These are phyloP conservation scores for Phylloscopus trochiloides DNA, from an alignment of 2,113 vertebrate genomes.

Conservation along the genomic window DNA sequence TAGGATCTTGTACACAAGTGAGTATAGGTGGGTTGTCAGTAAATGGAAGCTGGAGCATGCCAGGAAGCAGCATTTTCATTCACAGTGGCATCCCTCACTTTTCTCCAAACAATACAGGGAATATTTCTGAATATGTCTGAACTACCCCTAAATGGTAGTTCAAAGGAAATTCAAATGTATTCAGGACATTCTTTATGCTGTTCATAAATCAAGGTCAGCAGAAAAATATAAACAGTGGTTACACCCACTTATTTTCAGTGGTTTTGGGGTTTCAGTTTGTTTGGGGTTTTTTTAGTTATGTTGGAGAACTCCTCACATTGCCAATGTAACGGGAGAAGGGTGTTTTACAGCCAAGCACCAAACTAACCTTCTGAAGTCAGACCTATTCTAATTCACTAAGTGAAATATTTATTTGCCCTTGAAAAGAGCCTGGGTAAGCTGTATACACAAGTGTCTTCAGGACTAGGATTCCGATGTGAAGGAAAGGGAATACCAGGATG, in stretches of 20 bases:
- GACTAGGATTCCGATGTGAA: background rate
- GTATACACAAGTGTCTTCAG: background rate
- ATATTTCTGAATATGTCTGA: background rate
- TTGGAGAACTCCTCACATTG: background rate
- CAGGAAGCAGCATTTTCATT: background rate
- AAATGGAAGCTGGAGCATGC: background rate
- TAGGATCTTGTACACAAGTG: background rate
- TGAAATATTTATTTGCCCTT: background rate
- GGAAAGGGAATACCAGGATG: background rate
- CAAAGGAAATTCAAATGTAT: background rate
- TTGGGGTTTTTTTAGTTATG: background rate
- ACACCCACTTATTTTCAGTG: background rate
- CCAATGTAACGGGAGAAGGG: fast-evolving
- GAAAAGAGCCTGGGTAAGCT: background rate
- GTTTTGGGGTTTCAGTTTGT: background rate
- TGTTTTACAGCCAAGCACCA: background rate
- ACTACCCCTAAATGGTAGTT: background rate
- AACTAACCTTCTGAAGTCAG: background rate
- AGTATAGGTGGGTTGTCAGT: background rate
- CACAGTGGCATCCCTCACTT: background rate
- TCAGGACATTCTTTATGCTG: background rate
- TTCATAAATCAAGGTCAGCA: background rate
- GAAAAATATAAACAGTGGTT: background rate
- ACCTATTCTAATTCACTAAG: background rate
- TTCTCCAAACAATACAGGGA: background rate